Evolutionary conservation across 2,888 invertebrate genomes (phyloP).

Genomic region (Lumbricus terrestris): DNA sequence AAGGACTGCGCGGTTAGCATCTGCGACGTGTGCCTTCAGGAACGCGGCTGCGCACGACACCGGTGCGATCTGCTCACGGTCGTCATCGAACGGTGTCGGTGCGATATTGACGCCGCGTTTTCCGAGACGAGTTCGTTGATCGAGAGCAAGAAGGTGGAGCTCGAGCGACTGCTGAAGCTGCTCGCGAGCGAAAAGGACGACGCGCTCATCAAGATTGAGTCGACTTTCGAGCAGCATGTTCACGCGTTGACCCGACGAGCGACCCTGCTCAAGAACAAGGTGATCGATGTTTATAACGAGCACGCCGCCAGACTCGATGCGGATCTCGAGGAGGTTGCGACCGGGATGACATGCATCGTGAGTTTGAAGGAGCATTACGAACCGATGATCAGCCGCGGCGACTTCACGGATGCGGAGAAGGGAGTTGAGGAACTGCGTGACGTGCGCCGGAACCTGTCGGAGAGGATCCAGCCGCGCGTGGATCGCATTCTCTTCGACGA

Average conservation of each 20-base stretch:
- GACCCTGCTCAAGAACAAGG: slow-evolving; percentile 43
- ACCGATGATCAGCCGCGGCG: slow-evolving; percentile 35
- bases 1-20: slow-evolving; percentile 11
- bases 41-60: slow-evolving; percentile 27
- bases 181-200: slow-evolving; percentile 40
- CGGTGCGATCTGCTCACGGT: slow-evolving; percentile 35
- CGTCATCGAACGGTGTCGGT: slow-evolving; percentile 38
- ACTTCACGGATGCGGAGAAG: slow-evolving; percentile 34
- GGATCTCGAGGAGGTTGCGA: slow-evolving; percentile 41
- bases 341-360: slow-evolving; percentile 41
- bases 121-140: slow-evolving; percentile 38
- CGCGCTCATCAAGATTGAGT: slow-evolving; percentile 40
- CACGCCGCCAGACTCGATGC: slow-evolving; percentile 36
- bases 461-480: slow-evolving; percentile 34
- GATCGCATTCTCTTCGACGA: slow-evolving; percentile 41
- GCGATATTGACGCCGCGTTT: slow-evolving; percentile 38
- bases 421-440: slow-evolving; percentile 40
- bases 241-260: slow-evolving; percentile 40
- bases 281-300: slow-evolving; percentile 42
- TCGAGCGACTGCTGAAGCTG: slow-evolving; percentile 37
- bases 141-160: slow-evolving; percentile 38
- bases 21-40: slow-evolving; percentile 21
- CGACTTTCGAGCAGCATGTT: slow-evolving; percentile 39
- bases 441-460: slow-evolving; percentile 36
- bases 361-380: slow-evolving; percentile 43